Evolutionary conservation across 2,888 invertebrate species (phyloP), one percentile per base, ranked within the genome.

Genomic region (Chrysina gloriosa): DNA sequence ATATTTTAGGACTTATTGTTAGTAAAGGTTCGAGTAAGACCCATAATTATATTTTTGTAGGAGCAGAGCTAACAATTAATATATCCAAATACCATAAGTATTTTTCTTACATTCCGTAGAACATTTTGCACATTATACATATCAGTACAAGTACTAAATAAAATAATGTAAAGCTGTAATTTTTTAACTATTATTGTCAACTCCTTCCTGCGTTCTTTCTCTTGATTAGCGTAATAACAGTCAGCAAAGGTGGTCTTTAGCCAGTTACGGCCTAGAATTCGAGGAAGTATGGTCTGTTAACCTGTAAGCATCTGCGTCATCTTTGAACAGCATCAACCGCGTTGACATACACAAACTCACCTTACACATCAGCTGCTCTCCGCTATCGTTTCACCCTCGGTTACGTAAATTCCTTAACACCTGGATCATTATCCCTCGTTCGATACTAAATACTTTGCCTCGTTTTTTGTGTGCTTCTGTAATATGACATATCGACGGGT

Each of bases 251-350:
- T 65, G 68, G 68, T 68, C 65, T 63, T 45, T 48, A 47, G 47
- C n/a, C 48, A 67, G 23, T 47, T 65, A 23, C 52, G 36, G 31
- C 61, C 31, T 42, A 48, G 42, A 67, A 39, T 63, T 29, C 25
- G 45, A 70, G 67, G 67, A 70, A 70, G 65, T 65, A 70, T 58
- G 70, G 70, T 70, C 68, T 68, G 68, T 68, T 70, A 70, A 70
- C 65, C 67, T 34, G 65, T 42, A 50, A 68, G 65, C 70, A 70
- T 70, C 70, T 70, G 70, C 70, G 47, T 25, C 67, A 67, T 56
- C 65, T 42, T 56, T 39, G 34, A 58, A 58, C 58, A 56, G 39
- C 47, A 31, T 47, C 25, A 31, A 39, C 64, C 64, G 39, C 48
- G 52, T 45, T 29, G 45, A 11, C 48, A 58, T 34, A 31, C 47